These are phyloP conservation scores for Nothobranchius furzeri DNA, from an alignment of 2,113 vertebrate genomes.

Conservation along the genomic window DNA sequence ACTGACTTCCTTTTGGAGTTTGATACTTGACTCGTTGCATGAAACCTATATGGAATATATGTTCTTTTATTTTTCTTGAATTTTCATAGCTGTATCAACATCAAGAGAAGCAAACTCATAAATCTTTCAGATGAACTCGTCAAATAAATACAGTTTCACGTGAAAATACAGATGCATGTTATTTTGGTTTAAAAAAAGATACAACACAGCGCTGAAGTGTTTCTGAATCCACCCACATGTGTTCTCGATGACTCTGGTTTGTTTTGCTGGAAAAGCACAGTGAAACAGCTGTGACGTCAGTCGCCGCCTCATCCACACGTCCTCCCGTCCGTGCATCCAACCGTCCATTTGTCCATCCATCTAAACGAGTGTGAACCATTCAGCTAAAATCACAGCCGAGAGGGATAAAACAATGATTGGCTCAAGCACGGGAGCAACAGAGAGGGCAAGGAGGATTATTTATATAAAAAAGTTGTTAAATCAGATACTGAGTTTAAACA, in stretches of 20 bases:
- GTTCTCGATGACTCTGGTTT: constrained; percentile 37
- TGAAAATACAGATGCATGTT: constrained; percentile 7
- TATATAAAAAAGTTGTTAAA: not conserved
- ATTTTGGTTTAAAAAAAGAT: constrained; percentile 48
- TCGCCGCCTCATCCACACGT: constrained; percentile 10
- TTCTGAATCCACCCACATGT: constrained; percentile 55
- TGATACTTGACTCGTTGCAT: too few relatives aligned
- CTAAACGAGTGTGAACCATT: constrained; percentile 39
- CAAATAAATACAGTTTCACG: not conserved
- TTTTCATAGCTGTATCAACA: too few relatives aligned
- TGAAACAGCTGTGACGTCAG: constrained; percentile 43
- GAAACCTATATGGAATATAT: too few relatives aligned
- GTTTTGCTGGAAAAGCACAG: constrained; percentile 34
- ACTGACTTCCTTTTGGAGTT: too few relatives aligned
- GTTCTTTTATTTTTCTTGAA: too few relatives aligned
- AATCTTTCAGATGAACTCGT: too few relatives aligned
- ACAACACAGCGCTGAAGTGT: constrained; percentile 38
- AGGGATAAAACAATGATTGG: constrained; percentile 27
- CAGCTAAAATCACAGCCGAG: constrained; percentile 3
- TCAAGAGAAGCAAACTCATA: too few relatives aligned
- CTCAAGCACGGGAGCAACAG: constrained; percentile 3
- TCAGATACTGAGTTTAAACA: not conserved
- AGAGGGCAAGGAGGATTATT: not conserved
- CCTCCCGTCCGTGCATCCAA: constrained; percentile 7
- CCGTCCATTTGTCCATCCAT: not conserved